Base-by-base conservation (phyloP, 2,797 vertebrate genomes). In the Centropyge bicolor region DNA sequence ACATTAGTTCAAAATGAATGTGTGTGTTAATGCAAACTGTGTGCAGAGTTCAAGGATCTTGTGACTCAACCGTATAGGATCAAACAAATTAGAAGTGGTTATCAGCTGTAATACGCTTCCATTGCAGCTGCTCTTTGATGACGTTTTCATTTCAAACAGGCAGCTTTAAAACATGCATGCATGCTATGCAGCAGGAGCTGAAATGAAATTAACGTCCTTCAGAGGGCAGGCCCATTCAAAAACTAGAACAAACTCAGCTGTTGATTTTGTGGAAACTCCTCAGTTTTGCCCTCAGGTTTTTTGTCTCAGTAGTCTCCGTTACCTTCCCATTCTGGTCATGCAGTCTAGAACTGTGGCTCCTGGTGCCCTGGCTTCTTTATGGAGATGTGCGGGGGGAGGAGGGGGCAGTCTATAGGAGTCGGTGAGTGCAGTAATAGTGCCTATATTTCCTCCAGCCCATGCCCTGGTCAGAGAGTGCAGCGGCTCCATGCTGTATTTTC, bases 391-490 rank as follows among this genome's bases (percentile, higher is more conserved):
- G 63, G 31, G 38, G 60, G 55, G 13, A 9, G 70, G 27, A 8
- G 57, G 35, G 27, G 16, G 68, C 11, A 8, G 69, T 78, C 87
- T 83, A 88, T 86, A 90, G 85, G 89, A 90, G 88, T 83, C 68
- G 64, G 40, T 55, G 66, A 85, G 83, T 74, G 72, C 82, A 87
- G 70, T 55, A 72, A 31, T 17, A 83, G 71, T 65, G 64, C 88
- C 87, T 88, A 83, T 88, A 81, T 88, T 89, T 90, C 81, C 88
- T 91, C 56, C 62, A 77, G 74, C 16, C 74, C 65, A 20, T 89
- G 86, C 75, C 83, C 85, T 86, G 87, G 88, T 91, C 86, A 82
- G 74, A 88, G 78, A 84, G 80, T 84, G 81, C 83, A 87, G 78
- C 36, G 4, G 57, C 66, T 88, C 65, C 71, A 48, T 69, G 77